Evolutionary conservation across 2,113 vertebrate species (phyloP).

Genomic region (Prunella fulvescens): DNA sequence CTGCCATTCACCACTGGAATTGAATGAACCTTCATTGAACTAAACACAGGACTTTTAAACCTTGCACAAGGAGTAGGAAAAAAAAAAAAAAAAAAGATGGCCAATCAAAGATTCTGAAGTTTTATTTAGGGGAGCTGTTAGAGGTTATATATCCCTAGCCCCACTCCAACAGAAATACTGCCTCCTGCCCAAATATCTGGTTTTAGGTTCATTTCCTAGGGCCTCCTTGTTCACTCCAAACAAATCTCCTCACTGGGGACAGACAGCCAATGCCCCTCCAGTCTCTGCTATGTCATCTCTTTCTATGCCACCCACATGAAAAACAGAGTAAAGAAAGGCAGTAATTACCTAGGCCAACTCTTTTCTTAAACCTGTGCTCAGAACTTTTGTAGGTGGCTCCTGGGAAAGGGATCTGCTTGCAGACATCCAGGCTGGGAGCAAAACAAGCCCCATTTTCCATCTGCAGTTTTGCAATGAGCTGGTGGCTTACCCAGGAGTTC

Average conservation of each 20-base stretch:
- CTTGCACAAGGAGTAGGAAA: neutral
- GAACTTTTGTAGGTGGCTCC: neutral
- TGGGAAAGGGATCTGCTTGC: neutral
- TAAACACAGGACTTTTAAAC: neutral
- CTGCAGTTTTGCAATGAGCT: neutral
- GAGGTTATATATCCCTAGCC: neutral
- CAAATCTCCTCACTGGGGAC: neutral
- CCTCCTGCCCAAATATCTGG: neutral
- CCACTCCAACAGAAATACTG: neutral
- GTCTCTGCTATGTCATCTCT: neutral
- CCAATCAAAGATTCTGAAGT: neutral
- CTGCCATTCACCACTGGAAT: neutral
- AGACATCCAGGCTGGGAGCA: neutral
- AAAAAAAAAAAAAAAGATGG: neutral
- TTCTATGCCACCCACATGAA: neutral
- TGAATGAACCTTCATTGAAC: neutral
- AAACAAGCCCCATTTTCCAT: neutral
- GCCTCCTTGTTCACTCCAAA: neutral
- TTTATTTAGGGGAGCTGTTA: neutral
- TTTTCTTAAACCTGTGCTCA: neutral
- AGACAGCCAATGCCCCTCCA: neutral
- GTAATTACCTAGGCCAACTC: neutral
- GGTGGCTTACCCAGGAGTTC: neutral
- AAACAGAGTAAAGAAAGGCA: neutral
- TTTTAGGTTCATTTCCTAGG: neutral